These are phyloP conservation scores for Bradypus variegatus DNA, from an alignment of 2,797 vertebrate genomes.

Conservation along the genomic window DNA sequence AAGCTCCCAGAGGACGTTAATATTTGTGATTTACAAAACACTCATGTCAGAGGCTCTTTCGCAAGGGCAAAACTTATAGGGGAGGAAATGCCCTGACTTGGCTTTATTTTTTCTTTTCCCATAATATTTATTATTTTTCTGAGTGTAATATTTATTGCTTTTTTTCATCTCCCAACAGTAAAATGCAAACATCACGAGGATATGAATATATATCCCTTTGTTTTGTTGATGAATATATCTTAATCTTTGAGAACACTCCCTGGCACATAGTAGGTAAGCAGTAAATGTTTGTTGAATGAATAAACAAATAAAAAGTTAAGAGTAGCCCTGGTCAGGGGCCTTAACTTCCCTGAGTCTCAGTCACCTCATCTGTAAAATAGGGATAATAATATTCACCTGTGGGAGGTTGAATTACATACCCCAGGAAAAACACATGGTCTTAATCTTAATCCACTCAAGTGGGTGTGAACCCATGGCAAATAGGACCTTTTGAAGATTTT, in stretches of 20 bases:
- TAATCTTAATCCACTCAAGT: too few species aligned
- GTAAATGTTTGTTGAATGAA: background rate
- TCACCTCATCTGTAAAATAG: background rate
- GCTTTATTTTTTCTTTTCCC: background rate
- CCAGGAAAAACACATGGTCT: too few species aligned
- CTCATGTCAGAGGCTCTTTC: background rate
- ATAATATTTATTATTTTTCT: too few species aligned
- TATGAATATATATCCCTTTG: background rate
- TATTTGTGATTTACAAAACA: conserved; percentile 19
- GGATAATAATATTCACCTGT: background rate
- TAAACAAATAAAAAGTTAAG: background rate
- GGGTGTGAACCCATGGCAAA: too few species aligned
- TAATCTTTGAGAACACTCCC: background rate
- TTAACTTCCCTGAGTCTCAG: background rate
- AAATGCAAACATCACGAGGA: background rate
- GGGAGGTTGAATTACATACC: too few species aligned
- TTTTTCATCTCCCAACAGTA: background rate
- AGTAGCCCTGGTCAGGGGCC: background rate
- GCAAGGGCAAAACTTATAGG: background rate
- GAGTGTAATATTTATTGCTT: background rate
- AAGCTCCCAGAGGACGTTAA: background rate
- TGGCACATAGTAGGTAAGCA: background rate
- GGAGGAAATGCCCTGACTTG: background rate
- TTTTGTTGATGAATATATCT: background rate
- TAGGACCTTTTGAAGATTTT: too few species aligned